Evolutionary conservation across 2,888 invertebrate genomes (phyloP).

Genomic region (Stenurella melanura): DNA sequence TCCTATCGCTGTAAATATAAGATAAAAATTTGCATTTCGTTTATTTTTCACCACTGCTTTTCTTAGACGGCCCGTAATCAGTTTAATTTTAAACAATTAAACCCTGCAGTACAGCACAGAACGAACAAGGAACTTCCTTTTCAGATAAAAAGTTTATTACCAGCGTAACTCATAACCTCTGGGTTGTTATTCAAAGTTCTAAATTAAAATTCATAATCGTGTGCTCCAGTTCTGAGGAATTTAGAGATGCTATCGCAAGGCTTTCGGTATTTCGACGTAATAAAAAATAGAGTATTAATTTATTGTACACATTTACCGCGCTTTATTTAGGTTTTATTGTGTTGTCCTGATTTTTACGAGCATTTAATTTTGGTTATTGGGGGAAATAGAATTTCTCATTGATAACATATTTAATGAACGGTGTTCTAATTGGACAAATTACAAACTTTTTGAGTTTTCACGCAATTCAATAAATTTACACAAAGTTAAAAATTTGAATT

Average conservation of each 20-base stretch:
- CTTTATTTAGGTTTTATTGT: not conserved
- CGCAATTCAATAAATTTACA: no score
- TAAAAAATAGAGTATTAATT: conserved; percentile 33
- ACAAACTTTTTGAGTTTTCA: no score
- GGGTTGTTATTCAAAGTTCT: conserved; percentile 52
- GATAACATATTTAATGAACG: not conserved
- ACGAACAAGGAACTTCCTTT: conserved; percentile 51
- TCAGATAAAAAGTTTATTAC: conserved; percentile 56
- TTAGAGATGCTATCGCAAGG: conserved; percentile 48
- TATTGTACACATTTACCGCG: conserved; percentile 6
- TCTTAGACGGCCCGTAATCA: conserved; percentile 19
- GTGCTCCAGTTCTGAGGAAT: conserved; percentile 50
- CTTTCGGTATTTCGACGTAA: conserved; percentile 27
- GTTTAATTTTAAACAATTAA: conserved; percentile 49
- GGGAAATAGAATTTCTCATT: not conserved
- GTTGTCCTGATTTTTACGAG: not conserved
- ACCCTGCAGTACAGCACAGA: conserved; percentile 40
- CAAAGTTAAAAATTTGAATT: no score
- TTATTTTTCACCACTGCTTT: conserved; percentile 20
- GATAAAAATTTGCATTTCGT: conserved; percentile 35
- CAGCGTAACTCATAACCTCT: conserved; percentile 50
- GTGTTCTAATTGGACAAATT: no score
- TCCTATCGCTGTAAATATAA: conserved; percentile 11
- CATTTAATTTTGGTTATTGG: conserved; percentile 1
- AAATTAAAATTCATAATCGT: conserved; percentile 59